phyloP scores from a whole-genome alignment of 2,797 vertebrate species.

The Forpus xanthops region DNA sequence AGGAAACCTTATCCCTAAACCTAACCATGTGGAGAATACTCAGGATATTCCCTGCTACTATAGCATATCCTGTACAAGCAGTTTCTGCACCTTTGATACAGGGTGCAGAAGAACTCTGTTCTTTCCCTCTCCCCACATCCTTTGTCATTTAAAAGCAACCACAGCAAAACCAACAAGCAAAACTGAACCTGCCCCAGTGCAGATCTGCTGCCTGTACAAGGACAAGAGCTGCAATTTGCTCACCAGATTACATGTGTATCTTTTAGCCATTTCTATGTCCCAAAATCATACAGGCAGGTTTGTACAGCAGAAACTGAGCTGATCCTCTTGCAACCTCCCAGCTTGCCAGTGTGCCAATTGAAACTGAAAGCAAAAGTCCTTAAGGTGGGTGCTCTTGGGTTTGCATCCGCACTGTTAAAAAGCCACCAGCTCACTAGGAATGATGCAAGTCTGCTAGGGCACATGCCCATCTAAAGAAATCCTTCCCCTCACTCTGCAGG shows the following conservation, averaged over 20 bases:
- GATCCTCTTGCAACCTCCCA: background rate
- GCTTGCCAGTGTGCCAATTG: background rate
- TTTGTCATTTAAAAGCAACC: background rate
- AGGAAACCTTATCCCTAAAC: background rate
- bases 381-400: no score
- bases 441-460: background rate
- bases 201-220: background rate
- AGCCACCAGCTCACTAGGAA: background rate
- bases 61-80: background rate
- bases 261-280: background rate
- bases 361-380: background rate
- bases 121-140: background rate
- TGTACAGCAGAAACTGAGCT: background rate
- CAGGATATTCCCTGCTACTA: background rate
- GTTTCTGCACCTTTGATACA: background rate
- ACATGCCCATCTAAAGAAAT: background rate
- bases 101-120: background rate
- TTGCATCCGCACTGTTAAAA: background rate
- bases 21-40: background rate
- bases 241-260: background rate
- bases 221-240: background rate
- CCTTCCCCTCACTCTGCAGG: background rate
- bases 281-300: fast-evolving
- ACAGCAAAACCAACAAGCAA: background rate
- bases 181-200: background rate